A percentile compares a stretch with the other conserved stretches of the same genome.
These are phyloP conservation scores for Clitarchus hookeri DNA, from an alignment of 2,888 invertebrate genomes.

Conservation along the genomic window DNA sequence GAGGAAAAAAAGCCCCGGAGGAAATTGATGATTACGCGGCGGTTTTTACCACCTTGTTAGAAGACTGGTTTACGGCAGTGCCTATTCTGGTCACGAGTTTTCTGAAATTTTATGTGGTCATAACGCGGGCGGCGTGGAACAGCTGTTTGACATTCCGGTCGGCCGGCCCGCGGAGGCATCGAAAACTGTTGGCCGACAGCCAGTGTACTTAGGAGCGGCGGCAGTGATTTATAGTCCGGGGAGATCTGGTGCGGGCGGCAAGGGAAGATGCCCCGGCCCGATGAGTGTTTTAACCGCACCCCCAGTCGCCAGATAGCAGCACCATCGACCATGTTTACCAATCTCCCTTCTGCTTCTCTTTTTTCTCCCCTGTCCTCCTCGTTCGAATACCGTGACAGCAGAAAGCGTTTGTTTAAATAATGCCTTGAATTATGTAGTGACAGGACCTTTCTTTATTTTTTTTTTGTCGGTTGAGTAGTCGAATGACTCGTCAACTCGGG, in stretches of 20 bases:
- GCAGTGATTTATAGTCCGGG: no score
- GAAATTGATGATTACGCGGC: background rate
- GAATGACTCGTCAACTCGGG: background rate
- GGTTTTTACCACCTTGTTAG: background rate
- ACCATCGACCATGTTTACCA: background rate
- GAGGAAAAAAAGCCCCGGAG: background rate
- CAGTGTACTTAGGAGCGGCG: background rate
- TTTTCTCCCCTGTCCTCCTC: background rate
- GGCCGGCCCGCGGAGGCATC: background rate
- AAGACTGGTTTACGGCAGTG: background rate
- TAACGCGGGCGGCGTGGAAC: no score
- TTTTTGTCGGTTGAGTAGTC: background rate
- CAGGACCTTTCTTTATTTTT: background rate
- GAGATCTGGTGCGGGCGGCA: no score
- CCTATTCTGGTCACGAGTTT: background rate
- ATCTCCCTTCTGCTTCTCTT: background rate
- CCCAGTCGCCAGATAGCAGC: constrained; percentile 7
- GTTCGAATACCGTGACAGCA: background rate
- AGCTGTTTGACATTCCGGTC: no score
- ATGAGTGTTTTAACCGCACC: background rate
- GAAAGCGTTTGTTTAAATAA: constrained; percentile 7
- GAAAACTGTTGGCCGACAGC: background rate
- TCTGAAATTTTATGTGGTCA: no score
- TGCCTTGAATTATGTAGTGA: constrained; percentile 14
- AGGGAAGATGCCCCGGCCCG: no score